A percentile compares a stretch with the other conserved stretches of the same genome.
Conservation (phyloP, 2,113 vertebrate genomes). For the Grammomys surdaster region DNA sequence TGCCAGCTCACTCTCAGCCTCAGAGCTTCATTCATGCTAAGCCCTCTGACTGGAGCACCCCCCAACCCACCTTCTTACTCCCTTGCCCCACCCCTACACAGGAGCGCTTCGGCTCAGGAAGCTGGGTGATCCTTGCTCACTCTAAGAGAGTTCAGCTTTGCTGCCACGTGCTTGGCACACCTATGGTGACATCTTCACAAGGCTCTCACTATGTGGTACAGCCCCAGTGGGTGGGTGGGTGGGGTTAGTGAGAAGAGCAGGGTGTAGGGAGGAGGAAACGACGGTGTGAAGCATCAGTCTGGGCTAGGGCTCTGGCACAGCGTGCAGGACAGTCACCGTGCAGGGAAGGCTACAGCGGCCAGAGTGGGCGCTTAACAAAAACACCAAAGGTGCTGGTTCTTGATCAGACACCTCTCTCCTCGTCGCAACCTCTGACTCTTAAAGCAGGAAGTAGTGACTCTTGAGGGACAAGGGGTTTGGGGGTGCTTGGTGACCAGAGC, state of each 20-base stretch:
- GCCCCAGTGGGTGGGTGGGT: not conserved
- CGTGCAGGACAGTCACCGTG: not conserved
- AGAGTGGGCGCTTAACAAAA: not conserved
- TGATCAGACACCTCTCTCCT: not conserved
- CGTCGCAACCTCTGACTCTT: not conserved
- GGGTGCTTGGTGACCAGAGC: not conserved
- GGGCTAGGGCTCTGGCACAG: too few relatives aligned
- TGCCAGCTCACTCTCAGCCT: not conserved
- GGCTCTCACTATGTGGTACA: not conserved
- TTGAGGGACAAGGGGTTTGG: not conserved
- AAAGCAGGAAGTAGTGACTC: accelerated
- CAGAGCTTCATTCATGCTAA: accelerated
- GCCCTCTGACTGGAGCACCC: not conserved
- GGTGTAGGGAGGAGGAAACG: not conserved
- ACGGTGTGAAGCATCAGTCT: not conserved
- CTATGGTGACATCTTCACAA: not conserved
- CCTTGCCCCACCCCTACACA: too few relatives aligned
- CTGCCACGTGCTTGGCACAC: not conserved
- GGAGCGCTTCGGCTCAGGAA: too few relatives aligned
- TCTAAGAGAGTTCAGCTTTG: not conserved
- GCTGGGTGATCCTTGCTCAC: not conserved
- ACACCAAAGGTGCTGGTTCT: not conserved
- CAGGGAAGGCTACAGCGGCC: accelerated
- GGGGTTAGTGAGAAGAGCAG: accelerated
- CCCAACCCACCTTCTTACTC: too few relatives aligned